Conservation (phyloP, 1,140 invertebrate species). For the Cotesia vestalis region DNA sequence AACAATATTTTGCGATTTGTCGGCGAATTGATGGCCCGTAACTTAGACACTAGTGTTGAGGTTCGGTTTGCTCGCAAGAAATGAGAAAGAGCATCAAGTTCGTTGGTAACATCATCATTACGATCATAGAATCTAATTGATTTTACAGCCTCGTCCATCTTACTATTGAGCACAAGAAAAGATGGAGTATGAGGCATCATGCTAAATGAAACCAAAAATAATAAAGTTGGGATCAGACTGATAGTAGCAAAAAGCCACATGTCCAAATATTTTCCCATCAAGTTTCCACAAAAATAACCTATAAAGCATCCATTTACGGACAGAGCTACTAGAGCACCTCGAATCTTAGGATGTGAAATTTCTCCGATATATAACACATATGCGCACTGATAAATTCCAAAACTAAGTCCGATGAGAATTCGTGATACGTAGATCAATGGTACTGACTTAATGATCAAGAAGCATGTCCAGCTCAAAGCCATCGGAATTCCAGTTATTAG, state of each 20-base stretch:
- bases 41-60: background rate
- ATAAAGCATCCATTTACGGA: constrained; percentile 60
- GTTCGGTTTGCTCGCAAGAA: constrained; percentile 44
- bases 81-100: constrained; percentile 45
- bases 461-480: constrained; percentile 71
- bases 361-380: constrained; percentile 75
- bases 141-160: constrained; percentile 68
- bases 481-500: constrained; percentile 70
- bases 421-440: constrained; percentile 66
- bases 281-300: constrained; percentile 76
- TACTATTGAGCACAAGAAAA: constrained; percentile 69
- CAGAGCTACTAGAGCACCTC: constrained; percentile 73
- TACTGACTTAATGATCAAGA: constrained; percentile 67
- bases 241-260: constrained; percentile 70
- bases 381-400: constrained; percentile 72
- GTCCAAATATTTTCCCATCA: constrained; percentile 71
- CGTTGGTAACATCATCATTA: constrained; percentile 39
- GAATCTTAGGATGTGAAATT: constrained; percentile 70
- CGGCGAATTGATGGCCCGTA: constrained; percentile 40
- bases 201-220: constrained; percentile 70
- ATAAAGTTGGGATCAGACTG: constrained; percentile 66
- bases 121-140: constrained; percentile 51
- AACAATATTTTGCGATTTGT: constrained; percentile 71
- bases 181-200: constrained; percentile 81
- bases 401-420: constrained; percentile 69